Conservation (phyloP, 2,888 invertebrate species). For the Nudaria mundana region DNA sequence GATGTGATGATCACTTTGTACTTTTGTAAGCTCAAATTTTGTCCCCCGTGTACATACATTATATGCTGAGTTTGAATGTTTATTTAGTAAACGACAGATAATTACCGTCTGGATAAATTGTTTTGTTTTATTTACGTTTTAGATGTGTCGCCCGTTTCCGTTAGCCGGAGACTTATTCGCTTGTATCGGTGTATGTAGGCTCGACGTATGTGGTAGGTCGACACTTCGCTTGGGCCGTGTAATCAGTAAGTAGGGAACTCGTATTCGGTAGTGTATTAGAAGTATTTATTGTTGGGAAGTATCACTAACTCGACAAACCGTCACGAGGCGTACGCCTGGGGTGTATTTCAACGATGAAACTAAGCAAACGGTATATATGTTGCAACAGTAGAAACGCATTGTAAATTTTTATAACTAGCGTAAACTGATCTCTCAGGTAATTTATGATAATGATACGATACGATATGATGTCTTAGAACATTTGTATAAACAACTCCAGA, state of each 20-base stretch:
- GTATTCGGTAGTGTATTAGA: constrained; percentile 70
- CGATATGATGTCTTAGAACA: constrained; percentile 76
- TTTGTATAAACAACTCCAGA: constrained; percentile 76
- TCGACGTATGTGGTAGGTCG: constrained; percentile 38
- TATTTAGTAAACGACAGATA: constrained; percentile 67
- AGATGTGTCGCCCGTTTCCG: constrained; percentile 37
- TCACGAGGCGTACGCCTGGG: constrained; percentile 63
- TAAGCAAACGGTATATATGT: constrained; percentile 60
- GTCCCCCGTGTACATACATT: constrained; percentile 75
- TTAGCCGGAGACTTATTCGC: constrained; percentile 41
- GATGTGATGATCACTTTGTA: constrained; percentile 78
- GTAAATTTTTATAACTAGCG: constrained; percentile 79
- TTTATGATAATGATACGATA: constrained; percentile 73
- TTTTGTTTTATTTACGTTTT: constrained; percentile 56
- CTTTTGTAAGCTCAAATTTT: constrained; percentile 79
- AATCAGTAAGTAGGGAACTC: constrained; percentile 67
- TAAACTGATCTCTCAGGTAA: constrained; percentile 80
- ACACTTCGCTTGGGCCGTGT: constrained; percentile 68
- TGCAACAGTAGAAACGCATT: constrained; percentile 70
- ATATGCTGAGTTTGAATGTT: constrained; percentile 61
- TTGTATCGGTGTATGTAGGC: constrained; percentile 34
- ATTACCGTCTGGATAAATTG: constrained; percentile 63
- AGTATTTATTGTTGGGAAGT: constrained; percentile 67
- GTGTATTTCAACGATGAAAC: constrained; percentile 66
- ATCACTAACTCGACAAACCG: constrained; percentile 59